These are phyloP conservation scores for Corella eumyota DNA, from an alignment of 23 tunicate species.

Conservation along the genomic window DNA sequence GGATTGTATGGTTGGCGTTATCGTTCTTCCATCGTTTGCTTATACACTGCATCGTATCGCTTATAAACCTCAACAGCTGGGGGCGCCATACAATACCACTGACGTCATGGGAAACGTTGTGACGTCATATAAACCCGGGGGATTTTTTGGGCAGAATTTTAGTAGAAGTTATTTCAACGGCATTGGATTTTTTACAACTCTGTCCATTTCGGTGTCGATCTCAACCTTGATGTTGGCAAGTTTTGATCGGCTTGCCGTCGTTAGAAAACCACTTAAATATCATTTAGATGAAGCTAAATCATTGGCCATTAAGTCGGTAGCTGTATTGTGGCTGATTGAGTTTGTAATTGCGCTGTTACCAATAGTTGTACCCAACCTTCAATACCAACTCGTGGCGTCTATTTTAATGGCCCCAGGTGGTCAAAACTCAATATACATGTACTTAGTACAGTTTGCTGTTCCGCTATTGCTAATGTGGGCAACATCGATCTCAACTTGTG, in stretches of 20 bases:
- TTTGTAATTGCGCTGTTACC: neutral
- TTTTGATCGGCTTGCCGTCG: constrained; percentile 13
- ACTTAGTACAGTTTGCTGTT: constrained; percentile 2
- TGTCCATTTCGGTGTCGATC: constrained; percentile 4
- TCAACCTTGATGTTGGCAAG: constrained; percentile 4
- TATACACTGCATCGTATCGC: constrained; percentile 2
- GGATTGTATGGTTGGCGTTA: constrained; percentile 25
- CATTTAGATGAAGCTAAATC: neutral
- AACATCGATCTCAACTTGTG: constrained; percentile 2
- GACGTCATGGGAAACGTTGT: neutral
- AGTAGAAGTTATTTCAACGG: neutral
- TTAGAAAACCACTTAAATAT: constrained; percentile 4
- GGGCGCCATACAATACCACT: neutral
- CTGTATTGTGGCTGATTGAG: neutral
- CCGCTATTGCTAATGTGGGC: constrained; percentile 8
- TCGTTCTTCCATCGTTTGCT: constrained; percentile 29
- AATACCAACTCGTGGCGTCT: constrained; percentile 8
- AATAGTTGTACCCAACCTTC: neutral
- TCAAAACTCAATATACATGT: constrained; percentile 1
- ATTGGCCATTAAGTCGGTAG: neutral
- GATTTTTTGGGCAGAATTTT: constrained; percentile 1
- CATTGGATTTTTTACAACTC: constrained; percentile 8
- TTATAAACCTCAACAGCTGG: neutral
- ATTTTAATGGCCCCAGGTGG: neutral
- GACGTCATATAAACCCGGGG: neutral